Evolutionary conservation across 2,797 vertebrate species (phyloP), one percentile per base, ranked within the genome.

Genomic region (Hapalemur alaotrensis): DNA sequence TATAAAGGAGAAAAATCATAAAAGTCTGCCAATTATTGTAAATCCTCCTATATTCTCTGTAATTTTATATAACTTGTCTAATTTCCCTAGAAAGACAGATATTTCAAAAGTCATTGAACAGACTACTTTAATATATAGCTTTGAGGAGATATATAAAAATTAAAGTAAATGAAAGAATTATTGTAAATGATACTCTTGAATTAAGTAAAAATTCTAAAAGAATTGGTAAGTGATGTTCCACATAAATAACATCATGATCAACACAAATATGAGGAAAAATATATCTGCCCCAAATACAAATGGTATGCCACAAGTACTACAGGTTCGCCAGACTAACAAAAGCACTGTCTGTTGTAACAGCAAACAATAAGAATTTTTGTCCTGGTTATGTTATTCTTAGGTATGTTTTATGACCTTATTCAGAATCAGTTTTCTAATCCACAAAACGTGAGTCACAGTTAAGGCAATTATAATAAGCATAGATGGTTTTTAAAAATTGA

Each of bases 131-230:
- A 81, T 41, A 84, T 13, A 50, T 6, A 84, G 30, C 32, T 91
- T 96, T 91, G 92, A 95, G 48, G 48, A 91, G 13, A 72, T 14
- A 65, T 7, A 22, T 78, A 82, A 95, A 95, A 83, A 76, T 23
- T n/a, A 7, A 93, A 82, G 85, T 83, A 90, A 63, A 59, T 57
- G 1, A 43, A 89, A 85, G 25, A 89, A 88, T 7, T 91, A n/a
- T 38, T 73, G 18, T 28, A 84, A 82, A 95, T 91, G 20, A 89
- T 59, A 94, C 52, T 43, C 82, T 22, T 79, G 18, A 78, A 85
- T 83, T 83, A 73, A 80, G 63, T 78, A 93, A 91, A 86, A 87
- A 82, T 63, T 73, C 78, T 79, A 14, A 83, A 95, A 95, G 32
- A 78, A 54, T 0, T 93, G 41, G 50, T 57, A 87, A 88, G 72